Percentiles rank a stretch among this genome's conserved stretches.
phyloP scores from a whole-genome alignment of 2,113 vertebrate species.

The Gorsachius goisagi region DNA sequence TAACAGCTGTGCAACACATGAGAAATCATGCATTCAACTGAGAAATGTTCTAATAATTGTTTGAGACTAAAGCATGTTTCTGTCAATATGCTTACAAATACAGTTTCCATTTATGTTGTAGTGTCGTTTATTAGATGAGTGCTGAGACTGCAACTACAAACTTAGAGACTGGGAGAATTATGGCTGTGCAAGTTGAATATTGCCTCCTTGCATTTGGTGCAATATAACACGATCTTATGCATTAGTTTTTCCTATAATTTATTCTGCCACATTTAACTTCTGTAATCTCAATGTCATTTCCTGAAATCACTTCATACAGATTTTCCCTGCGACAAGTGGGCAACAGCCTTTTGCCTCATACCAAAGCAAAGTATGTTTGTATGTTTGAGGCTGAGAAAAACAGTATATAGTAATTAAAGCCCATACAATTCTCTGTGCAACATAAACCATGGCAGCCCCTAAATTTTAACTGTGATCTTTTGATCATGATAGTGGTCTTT shows the following conservation, averaged over 20 bases:
- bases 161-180: background rate
- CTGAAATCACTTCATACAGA: background rate
- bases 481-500: background rate
- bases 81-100: background rate
- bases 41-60: background rate
- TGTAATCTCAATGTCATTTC: accelerated
- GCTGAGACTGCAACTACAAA: background rate
- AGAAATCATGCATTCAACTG: constrained; percentile 65
- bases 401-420: background rate
- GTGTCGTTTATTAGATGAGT: background rate
- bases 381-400: background rate
- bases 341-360: background rate
- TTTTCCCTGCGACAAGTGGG: background rate
- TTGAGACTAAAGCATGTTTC: background rate
- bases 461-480: background rate
- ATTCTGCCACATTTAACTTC: background rate
- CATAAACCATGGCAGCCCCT: background rate
- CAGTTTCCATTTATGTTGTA: background rate
- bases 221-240: background rate
- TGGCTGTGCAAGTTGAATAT: background rate
- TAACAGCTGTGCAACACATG: background rate
- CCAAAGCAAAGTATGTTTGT: background rate
- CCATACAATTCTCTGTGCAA: background rate
- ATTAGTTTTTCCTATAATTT: background rate
- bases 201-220: background rate